Evolutionary conservation across 2,113 vertebrate genomes (phyloP), one percentile per base, ranked within the genome.

Genomic region (Pithys albifrons): DNA sequence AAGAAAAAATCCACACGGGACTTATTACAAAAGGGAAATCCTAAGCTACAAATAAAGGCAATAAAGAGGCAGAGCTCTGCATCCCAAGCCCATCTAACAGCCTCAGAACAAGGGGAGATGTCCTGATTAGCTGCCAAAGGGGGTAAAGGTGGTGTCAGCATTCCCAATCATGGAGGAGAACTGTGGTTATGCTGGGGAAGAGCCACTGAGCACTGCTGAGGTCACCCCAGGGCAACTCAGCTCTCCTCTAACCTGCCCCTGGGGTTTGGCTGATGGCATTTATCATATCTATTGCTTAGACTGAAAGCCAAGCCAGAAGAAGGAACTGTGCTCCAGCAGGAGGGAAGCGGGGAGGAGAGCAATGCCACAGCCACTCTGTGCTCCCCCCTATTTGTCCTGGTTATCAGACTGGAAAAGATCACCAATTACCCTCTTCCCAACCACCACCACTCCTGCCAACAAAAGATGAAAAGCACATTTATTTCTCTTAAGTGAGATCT

Each of bases 331-430:
- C 62, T 88, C 66, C 57, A 29, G n/a, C 46, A 41, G 78, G 65
- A 77, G 83, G 62, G 62, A 37, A 75, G 51, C 2, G 1, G 61
- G 62, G 66, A 95, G 88, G 67, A 79, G 75, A 84, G 82, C 48
- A 43, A 25, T 15, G 66, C 76, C 85, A 65, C 16, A 61, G 67
- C 65, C 89, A 4, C 24, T 72, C 29, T 19, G 59, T 49, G 58
- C 79, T 73, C 74, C 71, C 33, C 28, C 8, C 66, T 66, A 55
- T 93, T 91, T 86, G 91, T 91, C 69, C 48, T 71, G 92, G 89
- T 91, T 85, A 95, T 89, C 95, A 92, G 96, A 94, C 93, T 96
- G 96, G 94, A 96, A 97, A 96, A 97, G 95, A 96, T 95, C 94
- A 93, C 85, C 82, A 93, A 49, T 93, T 77, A 93, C 80, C 95